Percentiles rank a stretch among this genome's conserved stretches.
Evolutionary conservation across 2,888 invertebrate species (phyloP).

Genomic region (Rhyacophila evoluta): DNA sequence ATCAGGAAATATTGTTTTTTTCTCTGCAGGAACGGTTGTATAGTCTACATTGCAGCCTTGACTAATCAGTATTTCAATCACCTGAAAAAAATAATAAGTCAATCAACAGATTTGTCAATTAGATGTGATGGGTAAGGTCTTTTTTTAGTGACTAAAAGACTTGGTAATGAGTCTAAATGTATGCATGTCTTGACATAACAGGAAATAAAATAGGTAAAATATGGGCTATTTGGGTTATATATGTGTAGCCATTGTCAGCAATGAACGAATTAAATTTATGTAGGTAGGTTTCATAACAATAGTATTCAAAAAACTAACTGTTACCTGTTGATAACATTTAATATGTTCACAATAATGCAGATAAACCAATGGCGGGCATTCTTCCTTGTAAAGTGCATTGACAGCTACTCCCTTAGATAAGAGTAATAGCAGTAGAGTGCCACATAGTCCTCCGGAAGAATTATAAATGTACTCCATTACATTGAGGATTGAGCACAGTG

Average conservation of each 20-base stretch:
- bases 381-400: slow-evolving; percentile 61
- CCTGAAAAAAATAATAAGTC: slow-evolving; percentile 59
- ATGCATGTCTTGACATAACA: no score
- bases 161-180: no score
- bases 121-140: no score
- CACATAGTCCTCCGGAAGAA: slow-evolving; percentile 61
- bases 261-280: no score
- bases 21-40: slow-evolving; percentile 58
- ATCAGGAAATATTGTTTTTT: slow-evolving; percentile 60
- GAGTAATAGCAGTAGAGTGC: slow-evolving; percentile 63
- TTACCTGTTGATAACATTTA: slow-evolving; percentile 63
- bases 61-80: slow-evolving; percentile 63
- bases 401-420: slow-evolving; percentile 64
- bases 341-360: slow-evolving; percentile 62
- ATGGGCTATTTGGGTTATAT: no score
- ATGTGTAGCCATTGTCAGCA: no score
- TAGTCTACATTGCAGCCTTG: slow-evolving; percentile 67
- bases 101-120: no score
- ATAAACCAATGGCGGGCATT: slow-evolving; percentile 67
- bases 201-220: no score
- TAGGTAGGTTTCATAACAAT: no score
- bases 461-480: slow-evolving; percentile 66
- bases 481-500: slow-evolving; percentile 64
- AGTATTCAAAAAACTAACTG: no score
- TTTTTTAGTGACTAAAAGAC: no score